phyloP scores from a whole-genome alignment of 2,113 vertebrate species.

The Hymenochirus boettgeri region DNA sequence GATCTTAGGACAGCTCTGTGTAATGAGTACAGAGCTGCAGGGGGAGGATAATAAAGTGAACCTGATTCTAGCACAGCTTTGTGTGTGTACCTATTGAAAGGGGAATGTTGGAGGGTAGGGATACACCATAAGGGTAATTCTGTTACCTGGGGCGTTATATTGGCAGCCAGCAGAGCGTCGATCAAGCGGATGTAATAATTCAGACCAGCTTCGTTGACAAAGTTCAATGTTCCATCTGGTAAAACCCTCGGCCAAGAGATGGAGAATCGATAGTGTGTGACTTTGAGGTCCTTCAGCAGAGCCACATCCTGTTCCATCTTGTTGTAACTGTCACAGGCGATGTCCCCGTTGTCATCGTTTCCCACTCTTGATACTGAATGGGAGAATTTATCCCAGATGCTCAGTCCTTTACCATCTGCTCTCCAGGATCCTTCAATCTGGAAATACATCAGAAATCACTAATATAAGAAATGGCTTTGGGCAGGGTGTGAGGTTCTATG shows the following conservation, averaged over 20 bases:
- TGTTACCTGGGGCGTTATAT: slow-evolving; percentile 83
- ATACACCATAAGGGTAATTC: not conserved
- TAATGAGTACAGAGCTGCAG: no score
- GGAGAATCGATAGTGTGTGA: slow-evolving; percentile 89
- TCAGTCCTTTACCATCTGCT: slow-evolving; percentile 90
- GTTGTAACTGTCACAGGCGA: slow-evolving; percentile 93
- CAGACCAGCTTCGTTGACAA: slow-evolving; percentile 78
- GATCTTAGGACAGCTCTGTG: no score
- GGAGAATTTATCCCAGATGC: slow-evolving; percentile 89
- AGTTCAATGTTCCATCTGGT: slow-evolving; percentile 79
- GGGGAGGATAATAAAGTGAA: no score
- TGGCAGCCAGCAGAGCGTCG: slow-evolving; percentile 73
- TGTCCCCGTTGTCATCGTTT: slow-evolving; percentile 74
- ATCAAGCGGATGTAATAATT: slow-evolving; percentile 80
- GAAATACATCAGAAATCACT: no score
- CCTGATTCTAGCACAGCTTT: no score
- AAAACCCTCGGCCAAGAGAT: slow-evolving; percentile 89
- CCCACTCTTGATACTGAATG: slow-evolving; percentile 77
- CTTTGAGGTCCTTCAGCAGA: slow-evolving; percentile 71
- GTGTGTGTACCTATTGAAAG: no score
- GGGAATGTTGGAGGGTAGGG: no score
- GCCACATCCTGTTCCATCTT: slow-evolving; percentile 79
- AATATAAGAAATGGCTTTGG: no score
- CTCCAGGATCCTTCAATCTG: slow-evolving; percentile 94
- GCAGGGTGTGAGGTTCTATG: no score